A percentile compares a stretch with the other conserved stretches of the same genome.
Conservation (phyloP, 2,113 vertebrate genomes). For the Perognathus longimembris region DNA sequence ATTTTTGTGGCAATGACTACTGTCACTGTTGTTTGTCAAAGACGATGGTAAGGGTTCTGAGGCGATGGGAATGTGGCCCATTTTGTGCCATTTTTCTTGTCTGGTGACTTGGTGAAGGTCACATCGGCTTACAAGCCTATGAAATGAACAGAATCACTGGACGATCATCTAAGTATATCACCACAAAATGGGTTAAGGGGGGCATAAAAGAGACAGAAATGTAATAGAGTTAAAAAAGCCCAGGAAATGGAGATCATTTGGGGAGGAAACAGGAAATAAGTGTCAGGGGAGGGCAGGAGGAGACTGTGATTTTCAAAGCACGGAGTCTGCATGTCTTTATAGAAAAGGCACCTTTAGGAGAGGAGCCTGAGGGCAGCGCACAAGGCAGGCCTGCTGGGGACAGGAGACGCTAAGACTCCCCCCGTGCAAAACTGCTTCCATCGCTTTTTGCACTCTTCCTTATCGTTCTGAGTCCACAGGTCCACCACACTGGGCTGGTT, state of each 20-base stretch:
- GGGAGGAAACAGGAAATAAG: not conserved
- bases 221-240: not conserved
- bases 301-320: not conserved
- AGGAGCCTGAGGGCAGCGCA: not conserved
- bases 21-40: not conserved
- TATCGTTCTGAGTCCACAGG: no score
- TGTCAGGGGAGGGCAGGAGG: not conserved
- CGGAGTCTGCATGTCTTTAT: not conserved
- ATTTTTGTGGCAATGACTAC: not conserved
- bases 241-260: not conserved
- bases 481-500: not conserved
- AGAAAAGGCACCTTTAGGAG: not conserved
- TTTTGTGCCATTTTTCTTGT: not conserved
- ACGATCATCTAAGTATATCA: not conserved
- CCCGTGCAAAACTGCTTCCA: no score
- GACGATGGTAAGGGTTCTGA: no score
- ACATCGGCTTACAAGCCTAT: not conserved
- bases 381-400: not conserved
- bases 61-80: not conserved
- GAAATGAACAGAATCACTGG: not conserved
- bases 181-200: not conserved
- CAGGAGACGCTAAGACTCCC: not conserved
- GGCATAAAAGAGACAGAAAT: not conserved
- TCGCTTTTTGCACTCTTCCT: not conserved
- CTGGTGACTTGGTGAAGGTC: no score